Conservation (phyloP, 37 sponge, comb jelly and placozoan genomes). For the Beroe forskalii region DNA sequence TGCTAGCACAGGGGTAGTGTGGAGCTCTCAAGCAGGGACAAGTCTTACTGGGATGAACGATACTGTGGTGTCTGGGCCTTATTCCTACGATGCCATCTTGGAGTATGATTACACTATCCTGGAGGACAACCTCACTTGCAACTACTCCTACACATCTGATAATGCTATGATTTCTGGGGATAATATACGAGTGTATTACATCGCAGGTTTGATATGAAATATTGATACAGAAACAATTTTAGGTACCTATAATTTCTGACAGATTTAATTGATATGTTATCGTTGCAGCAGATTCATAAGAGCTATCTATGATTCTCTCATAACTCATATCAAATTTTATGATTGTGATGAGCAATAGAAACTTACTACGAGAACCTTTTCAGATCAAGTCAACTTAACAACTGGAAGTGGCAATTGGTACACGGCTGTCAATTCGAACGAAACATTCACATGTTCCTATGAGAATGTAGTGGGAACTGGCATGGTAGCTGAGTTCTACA, state of each 20-base stretch:
- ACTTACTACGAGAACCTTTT: too few relatives aligned
- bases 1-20: not conserved
- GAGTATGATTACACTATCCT: not conserved
- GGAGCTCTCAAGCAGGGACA: not conserved
- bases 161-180: not conserved
- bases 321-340: too few relatives aligned
- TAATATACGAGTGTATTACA: not conserved
- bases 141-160: not conserved
- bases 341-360: too few relatives aligned
- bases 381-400: not conserved
- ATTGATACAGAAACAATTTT: too few relatives aligned
- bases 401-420: not conserved
- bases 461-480: not conserved
- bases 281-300: too few relatives aligned
- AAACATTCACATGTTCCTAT: not conserved
- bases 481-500: not conserved
- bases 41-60: not conserved
- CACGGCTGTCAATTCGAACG: not conserved
- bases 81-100: not conserved
- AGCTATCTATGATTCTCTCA: too few relatives aligned
- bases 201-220: too few relatives aligned
- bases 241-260: too few relatives aligned
- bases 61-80: not conserved
- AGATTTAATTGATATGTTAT: too few relatives aligned
- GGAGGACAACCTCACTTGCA: not conserved